These are phyloP conservation scores for Adrianichthys oophorus DNA, from an alignment of 2,797 vertebrate species.

Conservation along the genomic window DNA sequence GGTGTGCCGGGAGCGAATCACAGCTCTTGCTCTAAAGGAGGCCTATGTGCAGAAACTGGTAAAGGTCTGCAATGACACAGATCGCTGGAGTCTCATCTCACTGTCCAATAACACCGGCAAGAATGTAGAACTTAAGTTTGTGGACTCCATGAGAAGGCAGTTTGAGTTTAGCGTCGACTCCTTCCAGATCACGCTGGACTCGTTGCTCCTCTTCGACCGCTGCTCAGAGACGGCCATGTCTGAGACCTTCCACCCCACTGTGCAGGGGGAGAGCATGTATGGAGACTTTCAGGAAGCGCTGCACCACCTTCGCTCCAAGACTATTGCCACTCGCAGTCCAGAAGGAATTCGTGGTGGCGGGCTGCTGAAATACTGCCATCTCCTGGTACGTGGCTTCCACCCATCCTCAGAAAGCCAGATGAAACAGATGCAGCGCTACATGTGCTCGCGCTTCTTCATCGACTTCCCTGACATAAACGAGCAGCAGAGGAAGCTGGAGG, in stretches of 20 bases:
- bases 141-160: slow-evolving; percentile 90
- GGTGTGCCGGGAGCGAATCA: slow-evolving; percentile 89
- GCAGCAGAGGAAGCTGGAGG: slow-evolving; percentile 89
- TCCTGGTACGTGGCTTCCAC: slow-evolving; percentile 88
- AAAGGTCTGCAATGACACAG: slow-evolving; percentile 91
- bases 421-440: slow-evolving; percentile 91
- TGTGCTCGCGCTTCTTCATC: slow-evolving; percentile 97
- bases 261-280: slow-evolving; percentile 92
- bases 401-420: slow-evolving; percentile 83
- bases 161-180: slow-evolving; percentile 96
- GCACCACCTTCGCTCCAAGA: slow-evolving; percentile 83
- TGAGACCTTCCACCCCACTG: slow-evolving; percentile 89
- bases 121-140: slow-evolving; percentile 95
- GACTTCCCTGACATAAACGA: slow-evolving; percentile 91
- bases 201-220: slow-evolving; percentile 87
- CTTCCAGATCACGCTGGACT: slow-evolving; percentile 94
- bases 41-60: slow-evolving; percentile 95
- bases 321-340: slow-evolving; percentile 89
- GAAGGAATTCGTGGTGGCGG: slow-evolving; percentile 95
- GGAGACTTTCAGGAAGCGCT: slow-evolving; percentile 90
- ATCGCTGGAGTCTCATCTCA: slow-evolving; percentile 96
- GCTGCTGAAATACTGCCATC: slow-evolving; percentile 94
- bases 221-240: slow-evolving; percentile 90
- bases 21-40: slow-evolving; percentile 88
- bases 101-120: slow-evolving; percentile 96